Conservation (phyloP, 2,888 invertebrate species). For the Aphrophora alni region DNA sequence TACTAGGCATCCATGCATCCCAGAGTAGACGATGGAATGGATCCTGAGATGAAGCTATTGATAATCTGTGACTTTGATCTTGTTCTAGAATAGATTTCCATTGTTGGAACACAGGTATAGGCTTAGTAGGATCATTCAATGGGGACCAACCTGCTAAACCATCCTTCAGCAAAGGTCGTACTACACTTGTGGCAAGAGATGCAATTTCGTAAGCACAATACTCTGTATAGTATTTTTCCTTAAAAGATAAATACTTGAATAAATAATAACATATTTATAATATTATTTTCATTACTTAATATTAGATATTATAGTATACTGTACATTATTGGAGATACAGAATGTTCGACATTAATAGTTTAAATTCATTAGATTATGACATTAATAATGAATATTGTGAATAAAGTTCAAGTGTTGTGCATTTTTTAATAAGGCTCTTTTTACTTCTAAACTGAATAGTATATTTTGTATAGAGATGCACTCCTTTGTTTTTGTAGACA, state of each 20-base stretch:
- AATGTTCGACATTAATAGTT: too few relatives aligned
- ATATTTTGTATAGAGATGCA: too few relatives aligned
- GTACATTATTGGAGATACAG: too few relatives aligned
- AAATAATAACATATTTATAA: background rate
- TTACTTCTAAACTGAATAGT: too few relatives aligned
- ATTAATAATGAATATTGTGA: too few relatives aligned
- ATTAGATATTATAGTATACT: too few relatives aligned
- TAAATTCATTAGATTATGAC: too few relatives aligned
- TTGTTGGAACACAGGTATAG: slow-evolving; percentile 68
- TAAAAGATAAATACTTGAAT: slow-evolving; percentile 52
- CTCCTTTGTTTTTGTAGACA: too few relatives aligned
- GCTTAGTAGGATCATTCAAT: slow-evolving; percentile 69
- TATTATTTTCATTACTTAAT: too few relatives aligned
- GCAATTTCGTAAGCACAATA: slow-evolving; percentile 86
- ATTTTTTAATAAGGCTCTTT: too few relatives aligned
- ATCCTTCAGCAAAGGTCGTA: slow-evolving; percentile 81
- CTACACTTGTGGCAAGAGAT: slow-evolving; percentile 81
- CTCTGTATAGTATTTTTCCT: slow-evolving; percentile 72
- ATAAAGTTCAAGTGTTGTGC: too few relatives aligned
- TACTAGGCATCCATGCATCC: slow-evolving; percentile 89
- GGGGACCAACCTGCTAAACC: slow-evolving; percentile 82
- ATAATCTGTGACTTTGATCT: slow-evolving; percentile 51
- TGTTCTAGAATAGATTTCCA: slow-evolving; percentile 71
- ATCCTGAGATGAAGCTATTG: slow-evolving; percentile 61
- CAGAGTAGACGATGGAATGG: slow-evolving; percentile 86